phyloP scores from a whole-genome alignment of 1,140 invertebrate genomes.

The Drosophila nebulosa region DNA sequence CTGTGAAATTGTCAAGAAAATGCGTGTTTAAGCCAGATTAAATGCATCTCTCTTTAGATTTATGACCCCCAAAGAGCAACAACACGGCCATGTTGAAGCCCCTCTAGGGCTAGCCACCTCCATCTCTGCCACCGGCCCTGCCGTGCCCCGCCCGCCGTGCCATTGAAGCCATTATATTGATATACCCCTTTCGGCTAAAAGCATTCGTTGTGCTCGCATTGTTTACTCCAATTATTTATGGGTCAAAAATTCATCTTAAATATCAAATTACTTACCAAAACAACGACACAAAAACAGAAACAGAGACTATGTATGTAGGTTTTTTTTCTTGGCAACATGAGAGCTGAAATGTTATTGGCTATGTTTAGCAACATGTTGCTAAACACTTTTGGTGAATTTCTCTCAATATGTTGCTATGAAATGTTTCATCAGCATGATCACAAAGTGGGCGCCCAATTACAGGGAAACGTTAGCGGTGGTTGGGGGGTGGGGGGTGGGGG shows the following conservation, averaged over 20 bases:
- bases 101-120: neutral
- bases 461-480: neutral
- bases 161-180: constrained; percentile 10
- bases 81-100: constrained; percentile 19
- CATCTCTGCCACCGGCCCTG: neutral
- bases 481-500: neutral
- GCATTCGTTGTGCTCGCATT: constrained; percentile 52
- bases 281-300: neutral
- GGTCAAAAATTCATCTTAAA: constrained; percentile 51
- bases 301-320: too few species aligned
- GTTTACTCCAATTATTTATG: constrained; percentile 74
- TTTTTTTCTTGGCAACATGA: neutral
- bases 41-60: constrained; percentile 63
- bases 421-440: constrained; percentile 19
- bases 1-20: constrained; percentile 78
- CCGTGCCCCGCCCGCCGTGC: constrained; percentile 1
- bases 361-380: constrained; percentile 39
- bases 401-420: neutral
- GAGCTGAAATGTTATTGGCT: neutral
- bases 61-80: constrained; percentile 30
- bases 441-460: constrained; percentile 30
- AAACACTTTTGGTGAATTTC: constrained; percentile 20
- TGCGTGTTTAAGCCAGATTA: constrained; percentile 76
- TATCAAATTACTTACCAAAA: constrained; percentile 47
- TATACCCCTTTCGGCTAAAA: neutral